Evolutionary conservation across 2,113 vertebrate genomes (phyloP).

Genomic region (Saiga tatarica): DNA sequence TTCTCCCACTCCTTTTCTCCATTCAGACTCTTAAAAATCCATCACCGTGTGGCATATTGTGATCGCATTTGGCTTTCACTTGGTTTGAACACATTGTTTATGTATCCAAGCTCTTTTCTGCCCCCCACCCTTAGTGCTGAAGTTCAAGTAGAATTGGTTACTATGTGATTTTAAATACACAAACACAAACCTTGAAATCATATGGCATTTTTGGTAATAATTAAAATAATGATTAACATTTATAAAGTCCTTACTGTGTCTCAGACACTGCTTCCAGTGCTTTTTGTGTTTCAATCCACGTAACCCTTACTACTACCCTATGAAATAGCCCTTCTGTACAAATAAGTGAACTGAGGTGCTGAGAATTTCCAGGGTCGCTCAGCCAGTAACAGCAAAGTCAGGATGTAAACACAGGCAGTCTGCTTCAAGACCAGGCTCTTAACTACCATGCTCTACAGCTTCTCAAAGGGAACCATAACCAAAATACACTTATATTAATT

Average conservation of each 20-base stretch:
- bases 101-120: neutral
- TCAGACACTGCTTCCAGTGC: neutral
- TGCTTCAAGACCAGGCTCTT: neutral
- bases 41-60: neutral
- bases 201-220: neutral
- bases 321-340: neutral
- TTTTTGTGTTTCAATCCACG: neutral
- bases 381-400: neutral
- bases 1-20: neutral
- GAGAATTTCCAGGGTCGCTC: neutral
- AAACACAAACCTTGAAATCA: conserved; percentile 14
- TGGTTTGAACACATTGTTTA: neutral
- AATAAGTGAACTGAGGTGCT: neutral
- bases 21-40: neutral
- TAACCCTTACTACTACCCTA: neutral
- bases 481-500: conserved; percentile 23
- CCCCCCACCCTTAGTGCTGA: neutral
- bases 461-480: neutral
- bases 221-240: neutral
- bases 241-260: neutral
- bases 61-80: neutral
- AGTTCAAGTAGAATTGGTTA: neutral
- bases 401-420: neutral
- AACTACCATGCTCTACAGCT: neutral
- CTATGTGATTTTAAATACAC: neutral